Evolutionary conservation across 2,113 vertebrate species (phyloP), one percentile per base, ranked within the genome.

Genomic region (Eurypyga helias): DNA sequence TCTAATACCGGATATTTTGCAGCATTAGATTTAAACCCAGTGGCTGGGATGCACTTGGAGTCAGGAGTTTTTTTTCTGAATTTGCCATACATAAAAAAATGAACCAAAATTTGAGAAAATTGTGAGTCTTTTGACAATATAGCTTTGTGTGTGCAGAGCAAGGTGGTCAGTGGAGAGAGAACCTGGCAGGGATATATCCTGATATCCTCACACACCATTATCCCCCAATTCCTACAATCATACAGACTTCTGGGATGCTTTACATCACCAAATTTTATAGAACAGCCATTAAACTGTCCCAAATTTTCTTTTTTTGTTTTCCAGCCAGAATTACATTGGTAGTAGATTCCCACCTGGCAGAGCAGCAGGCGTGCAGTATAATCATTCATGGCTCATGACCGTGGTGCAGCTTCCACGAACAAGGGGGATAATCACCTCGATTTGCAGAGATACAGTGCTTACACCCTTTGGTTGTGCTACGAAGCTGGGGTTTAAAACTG

Each of bases 351-450:
- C 61, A 46, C 66, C 43, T 80, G 41, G 48, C 46, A 51, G 67
- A 69, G 60, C 80, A 61, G 52, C 34, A 36, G 48, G 17, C 6
- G 0, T 60, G 58, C 21, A 51, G 34, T 16, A 9, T n/a, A 29
- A 29, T 73, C n/a, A 24, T 52, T 60, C 84, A 23, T 43, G 41
- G 5, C 31, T 66, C 16, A 3, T 61, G n/a, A 80, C 21, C 0
- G 1, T 48, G 54, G 28, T 51, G 28, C 36, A 51, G 2, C 14
- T 54, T 71, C 78, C 71, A 19, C 31, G 64, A 23, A 13, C 7
- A 0, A 7, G 11, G 19, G 49, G 41, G 51, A 8, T 14, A 20
- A n/a, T 51, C 23, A 29, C 25, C 43, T 46, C 5, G 2, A 5
- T 43, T 20, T 55, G 52, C 46, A 61, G 57, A 25, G 64, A 38